Conservation (phyloP, 1,140 invertebrate genomes). For the Probaryconus sp. region DNA sequence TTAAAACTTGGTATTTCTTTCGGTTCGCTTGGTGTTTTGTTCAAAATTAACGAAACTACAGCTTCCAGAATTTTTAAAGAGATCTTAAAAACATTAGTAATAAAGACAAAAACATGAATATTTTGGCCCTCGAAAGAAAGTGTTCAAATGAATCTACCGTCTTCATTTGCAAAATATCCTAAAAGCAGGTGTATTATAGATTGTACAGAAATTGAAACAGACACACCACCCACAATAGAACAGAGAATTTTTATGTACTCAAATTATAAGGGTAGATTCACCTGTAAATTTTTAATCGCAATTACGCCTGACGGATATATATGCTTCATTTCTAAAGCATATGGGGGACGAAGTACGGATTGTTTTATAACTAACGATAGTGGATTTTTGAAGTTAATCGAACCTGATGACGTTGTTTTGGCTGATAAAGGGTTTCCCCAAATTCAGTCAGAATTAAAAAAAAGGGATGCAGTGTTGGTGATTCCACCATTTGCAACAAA, state of each 20-base stretch:
- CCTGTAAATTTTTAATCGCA: conserved; percentile 29
- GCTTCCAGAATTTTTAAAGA: conserved; percentile 7
- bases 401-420: no score
- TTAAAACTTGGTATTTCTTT: conserved; percentile 15
- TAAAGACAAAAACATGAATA: conserved; percentile 3
- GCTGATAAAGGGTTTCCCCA: no score
- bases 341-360: conserved; percentile 24
- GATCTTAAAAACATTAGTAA: neutral
- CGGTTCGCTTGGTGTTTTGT: conserved; percentile 6
- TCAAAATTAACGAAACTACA: neutral
- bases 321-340: conserved; percentile 2
- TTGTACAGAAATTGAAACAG: conserved; percentile 26
- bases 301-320: conserved; percentile 17
- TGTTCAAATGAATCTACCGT: conserved; percentile 8
- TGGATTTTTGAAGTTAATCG: conserved; percentile 1
- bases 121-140: conserved; percentile 23
- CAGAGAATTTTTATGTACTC: conserved; percentile 28
- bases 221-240: conserved; percentile 18
- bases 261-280: conserved; percentile 24
- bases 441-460: no score
- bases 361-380: no score
- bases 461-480: conserved; percentile 35
- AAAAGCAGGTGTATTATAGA: conserved; percentile 18
- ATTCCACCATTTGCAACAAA: conserved; percentile 56
- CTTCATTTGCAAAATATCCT: conserved; percentile 19